A percentile compares a stretch with the other conserved stretches of the same genome.
Evolutionary conservation across 2,113 vertebrate genomes (phyloP).

Genomic region (Tragelaphus scriptus): DNA sequence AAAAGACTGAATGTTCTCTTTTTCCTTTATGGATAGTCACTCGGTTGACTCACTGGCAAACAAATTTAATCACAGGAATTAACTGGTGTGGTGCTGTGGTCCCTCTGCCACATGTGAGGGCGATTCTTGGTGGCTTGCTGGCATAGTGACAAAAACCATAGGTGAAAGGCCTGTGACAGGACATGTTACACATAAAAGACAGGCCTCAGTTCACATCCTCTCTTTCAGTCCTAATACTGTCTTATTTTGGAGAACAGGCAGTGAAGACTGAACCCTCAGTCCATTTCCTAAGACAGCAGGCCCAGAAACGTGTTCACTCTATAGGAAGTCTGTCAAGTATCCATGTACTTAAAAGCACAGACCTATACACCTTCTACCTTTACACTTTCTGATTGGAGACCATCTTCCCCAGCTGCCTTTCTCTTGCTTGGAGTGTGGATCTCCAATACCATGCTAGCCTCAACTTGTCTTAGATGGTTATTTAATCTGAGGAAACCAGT

Average conservation of each 20-base stretch:
- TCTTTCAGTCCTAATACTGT: background rate
- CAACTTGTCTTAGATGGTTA: background rate
- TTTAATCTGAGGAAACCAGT: background rate
- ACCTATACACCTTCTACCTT: background rate
- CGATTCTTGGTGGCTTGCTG: background rate
- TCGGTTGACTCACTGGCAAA: slow-evolving; percentile 9
- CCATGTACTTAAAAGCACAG: background rate
- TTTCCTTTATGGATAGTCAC: background rate
- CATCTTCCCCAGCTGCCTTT: background rate
- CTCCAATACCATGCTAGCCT: background rate
- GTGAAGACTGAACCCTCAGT: background rate
- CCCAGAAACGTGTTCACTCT: background rate
- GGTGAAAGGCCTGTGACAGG: background rate
- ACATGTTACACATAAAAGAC: background rate
- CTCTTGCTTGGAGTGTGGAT: background rate
- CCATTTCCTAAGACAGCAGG: background rate
- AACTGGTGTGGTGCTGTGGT: background rate
- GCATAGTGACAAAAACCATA: background rate
- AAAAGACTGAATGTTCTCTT: background rate
- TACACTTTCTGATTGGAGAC: background rate
- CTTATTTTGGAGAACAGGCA: background rate
- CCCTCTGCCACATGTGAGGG: background rate
- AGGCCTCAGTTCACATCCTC: background rate
- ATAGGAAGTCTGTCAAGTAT: background rate
- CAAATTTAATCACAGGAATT: slow-evolving; percentile 27